Conservation (phyloP, 2,113 vertebrate genomes). For the Pholis gunnellus region DNA sequence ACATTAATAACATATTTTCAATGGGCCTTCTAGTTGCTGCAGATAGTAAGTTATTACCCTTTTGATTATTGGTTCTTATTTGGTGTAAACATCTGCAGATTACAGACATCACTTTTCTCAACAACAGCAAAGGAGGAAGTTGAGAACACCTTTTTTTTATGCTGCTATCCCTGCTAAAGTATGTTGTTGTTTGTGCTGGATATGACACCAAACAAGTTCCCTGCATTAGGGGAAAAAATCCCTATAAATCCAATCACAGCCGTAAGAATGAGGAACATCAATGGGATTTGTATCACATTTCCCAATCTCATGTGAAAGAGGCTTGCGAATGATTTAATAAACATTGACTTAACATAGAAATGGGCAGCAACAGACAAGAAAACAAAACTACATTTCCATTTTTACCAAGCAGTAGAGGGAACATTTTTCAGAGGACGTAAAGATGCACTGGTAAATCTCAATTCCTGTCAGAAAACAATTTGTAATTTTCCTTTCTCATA, state of each 20-base stretch:
- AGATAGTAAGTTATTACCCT: background rate
- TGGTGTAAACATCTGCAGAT: background rate
- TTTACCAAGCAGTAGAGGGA: background rate
- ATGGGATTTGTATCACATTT: background rate
- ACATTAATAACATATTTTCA: conserved; percentile 6
- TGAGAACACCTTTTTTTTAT: background rate
- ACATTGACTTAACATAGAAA: background rate
- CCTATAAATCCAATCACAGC: background rate
- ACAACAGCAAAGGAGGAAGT: background rate
- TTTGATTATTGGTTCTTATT: background rate
- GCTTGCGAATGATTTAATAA: background rate
- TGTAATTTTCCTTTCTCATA: background rate
- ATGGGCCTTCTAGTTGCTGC: background rate
- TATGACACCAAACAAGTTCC: background rate
- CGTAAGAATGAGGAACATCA: background rate
- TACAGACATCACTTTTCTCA: background rate
- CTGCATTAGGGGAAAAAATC: background rate
- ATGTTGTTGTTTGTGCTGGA: conserved; percentile 2
- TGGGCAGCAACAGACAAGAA: background rate
- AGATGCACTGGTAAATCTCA: background rate
- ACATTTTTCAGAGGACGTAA: background rate
- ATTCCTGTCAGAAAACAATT: conserved; percentile 6
- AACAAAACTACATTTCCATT: background rate
- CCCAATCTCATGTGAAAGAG: background rate
- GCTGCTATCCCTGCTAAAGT: background rate